Evolutionary conservation across 2,113 vertebrate genomes (phyloP).

Genomic region (Gallinago paraguaiae): DNA sequence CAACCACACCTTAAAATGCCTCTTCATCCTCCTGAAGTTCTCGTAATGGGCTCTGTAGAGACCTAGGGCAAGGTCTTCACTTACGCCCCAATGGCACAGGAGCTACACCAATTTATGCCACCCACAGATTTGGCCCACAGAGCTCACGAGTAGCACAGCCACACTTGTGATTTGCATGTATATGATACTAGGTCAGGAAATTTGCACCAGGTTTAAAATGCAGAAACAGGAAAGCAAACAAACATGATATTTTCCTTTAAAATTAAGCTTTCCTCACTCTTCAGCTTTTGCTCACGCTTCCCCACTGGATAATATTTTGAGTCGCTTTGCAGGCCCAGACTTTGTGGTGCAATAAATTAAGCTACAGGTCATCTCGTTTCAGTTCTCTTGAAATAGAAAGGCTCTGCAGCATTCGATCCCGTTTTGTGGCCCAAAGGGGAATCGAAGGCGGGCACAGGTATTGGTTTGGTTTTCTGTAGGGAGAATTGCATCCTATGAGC

Average conservation of each 20-base stretch:
- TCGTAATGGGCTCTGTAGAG: rapidly evolving
- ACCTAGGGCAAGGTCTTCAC: background rate
- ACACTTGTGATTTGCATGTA: background rate
- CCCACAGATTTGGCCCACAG: background rate
- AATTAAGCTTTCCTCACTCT: background rate
- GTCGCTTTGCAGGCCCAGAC: background rate
- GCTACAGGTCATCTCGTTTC: background rate
- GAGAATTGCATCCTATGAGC: background rate
- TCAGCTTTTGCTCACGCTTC: background rate
- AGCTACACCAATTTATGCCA: background rate
- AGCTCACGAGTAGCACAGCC: background rate
- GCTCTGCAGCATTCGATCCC: background rate
- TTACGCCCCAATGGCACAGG: background rate
- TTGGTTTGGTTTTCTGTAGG: background rate
- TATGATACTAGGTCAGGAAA: background rate
- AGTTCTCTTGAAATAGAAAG: background rate
- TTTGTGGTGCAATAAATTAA: background rate
- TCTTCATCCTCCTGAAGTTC: background rate
- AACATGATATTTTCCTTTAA: background rate
- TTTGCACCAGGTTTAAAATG: background rate
- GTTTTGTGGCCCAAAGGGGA: background rate
- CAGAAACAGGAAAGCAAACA: background rate
- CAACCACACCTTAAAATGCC: background rate
- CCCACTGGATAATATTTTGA: background rate
- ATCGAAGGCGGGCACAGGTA: background rate